Evolutionary conservation across 2,797 vertebrate genomes (phyloP).

Genomic region (Emys orbicularis): DNA sequence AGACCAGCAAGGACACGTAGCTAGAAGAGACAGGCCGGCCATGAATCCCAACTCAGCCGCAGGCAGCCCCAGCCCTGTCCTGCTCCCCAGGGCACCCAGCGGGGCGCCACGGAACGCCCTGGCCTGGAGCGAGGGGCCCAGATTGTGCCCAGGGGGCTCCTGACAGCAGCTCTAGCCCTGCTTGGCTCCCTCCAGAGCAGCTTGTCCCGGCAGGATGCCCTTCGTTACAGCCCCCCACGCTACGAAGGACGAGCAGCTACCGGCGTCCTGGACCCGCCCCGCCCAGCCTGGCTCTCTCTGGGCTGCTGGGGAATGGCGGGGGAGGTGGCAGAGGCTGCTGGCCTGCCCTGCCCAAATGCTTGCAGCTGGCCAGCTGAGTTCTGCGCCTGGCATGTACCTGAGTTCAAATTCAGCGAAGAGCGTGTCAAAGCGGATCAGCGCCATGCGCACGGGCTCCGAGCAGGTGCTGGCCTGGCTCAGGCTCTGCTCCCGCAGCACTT

Average conservation of each 20-base stretch:
- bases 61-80: background rate
- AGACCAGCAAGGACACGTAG: slow-evolving; percentile 78
- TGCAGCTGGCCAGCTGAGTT: too few species aligned
- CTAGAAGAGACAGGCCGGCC: slow-evolving; percentile 27
- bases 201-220: background rate
- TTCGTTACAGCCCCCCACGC: background rate
- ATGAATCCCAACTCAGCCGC: background rate
- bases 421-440: slow-evolving; percentile 77
- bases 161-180: too few species aligned
- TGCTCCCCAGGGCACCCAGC: background rate
- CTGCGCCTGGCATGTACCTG: slow-evolving; percentile 38
- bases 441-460: slow-evolving; percentile 55
- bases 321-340: too few species aligned
- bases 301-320: too few species aligned
- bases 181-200: background rate
- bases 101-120: background rate
- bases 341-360: too few species aligned
- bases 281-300: too few species aligned
- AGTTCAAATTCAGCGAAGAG: slow-evolving; percentile 81
- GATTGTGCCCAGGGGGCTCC: background rate
- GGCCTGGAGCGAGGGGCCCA: too few species aligned
- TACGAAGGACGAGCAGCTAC: too few species aligned
- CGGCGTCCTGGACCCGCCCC: too few species aligned
- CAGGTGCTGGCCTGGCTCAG: slow-evolving; percentile 72
- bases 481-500: slow-evolving; percentile 79